Evolutionary conservation across 2,113 vertebrate genomes (phyloP), one percentile per base, ranked within the genome.

Genomic region (Daubentonia madagascariensis): DNA sequence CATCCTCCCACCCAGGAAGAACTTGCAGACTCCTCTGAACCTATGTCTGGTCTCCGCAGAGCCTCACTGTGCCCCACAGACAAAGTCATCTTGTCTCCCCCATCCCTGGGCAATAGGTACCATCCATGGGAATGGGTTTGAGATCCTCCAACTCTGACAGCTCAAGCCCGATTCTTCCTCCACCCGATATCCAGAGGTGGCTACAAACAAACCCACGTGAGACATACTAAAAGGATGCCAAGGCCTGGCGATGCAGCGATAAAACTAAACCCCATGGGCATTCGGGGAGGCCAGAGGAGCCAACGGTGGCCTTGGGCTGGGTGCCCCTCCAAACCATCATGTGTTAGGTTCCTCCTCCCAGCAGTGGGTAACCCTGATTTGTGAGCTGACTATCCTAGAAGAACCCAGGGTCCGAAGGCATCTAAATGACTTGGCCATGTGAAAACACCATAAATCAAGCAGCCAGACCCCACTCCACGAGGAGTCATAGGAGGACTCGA

Each of bases 51-150:
- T 28, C n/a, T 92, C 91, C 52, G 28, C 16, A n/a, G 35, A 76
- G 88, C 28, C 68, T 73, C 48, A 4, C 0, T 0, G 43, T 2
- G 30, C 3, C 40, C 89, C 68, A 6, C 17, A 4, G 0, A 1
- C 17, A 0, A 80, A 86, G 85, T 61, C 57, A 59, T 32, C 68
- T 7, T 43, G 14, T 13, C 63, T 76, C 37, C 4, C 0, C 6
- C 0, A 1, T 57, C 50, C 40, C 45, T 0, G 3, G 37, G 40
- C 22, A 65, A 35, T 1, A 14, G 45, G 25, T 17, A 48, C 85
- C 61, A 23, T 1, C 35, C 7, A 1, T 3, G 23, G 22, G 30
- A 75, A 2, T 6, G 35, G 17, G 52, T 25, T 22, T 43, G 73
- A 94, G 83, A 13, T 2, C 37, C 43, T 16, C n/a, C 13, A 65